Percentiles rank a stretch among this genome's conserved stretches.
Conservation (phyloP, 1,140 invertebrate species). For the Cydia strobilella region DNA sequence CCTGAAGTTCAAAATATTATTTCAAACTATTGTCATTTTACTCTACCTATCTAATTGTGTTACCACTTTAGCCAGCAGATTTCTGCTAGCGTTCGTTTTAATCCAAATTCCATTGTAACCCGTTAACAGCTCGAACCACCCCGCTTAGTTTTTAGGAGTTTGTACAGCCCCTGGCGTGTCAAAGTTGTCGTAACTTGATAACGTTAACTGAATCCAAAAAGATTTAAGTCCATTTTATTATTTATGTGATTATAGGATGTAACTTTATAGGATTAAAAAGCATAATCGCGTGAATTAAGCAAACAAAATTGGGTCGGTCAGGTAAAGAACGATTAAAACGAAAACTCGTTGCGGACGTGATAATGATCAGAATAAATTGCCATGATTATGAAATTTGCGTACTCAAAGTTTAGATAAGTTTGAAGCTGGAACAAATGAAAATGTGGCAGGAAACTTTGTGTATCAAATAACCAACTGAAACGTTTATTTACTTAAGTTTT, state of each 20-base stretch:
- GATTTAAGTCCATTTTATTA: background rate
- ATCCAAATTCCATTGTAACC: background rate
- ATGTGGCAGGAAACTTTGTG: background rate
- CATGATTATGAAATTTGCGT: background rate
- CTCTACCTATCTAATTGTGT: too few species aligned
- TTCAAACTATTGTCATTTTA: too few species aligned
- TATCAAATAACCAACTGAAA: too few species aligned
- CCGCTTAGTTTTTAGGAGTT: background rate
- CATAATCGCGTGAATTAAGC: background rate
- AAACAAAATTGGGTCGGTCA: background rate
- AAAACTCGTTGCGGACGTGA: background rate
- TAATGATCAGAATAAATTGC: constrained; percentile 7
- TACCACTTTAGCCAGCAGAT: background rate
- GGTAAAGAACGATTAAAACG: background rate
- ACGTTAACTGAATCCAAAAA: background rate
- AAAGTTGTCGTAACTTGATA: constrained; percentile 10
- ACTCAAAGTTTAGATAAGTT: background rate
- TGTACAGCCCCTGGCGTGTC: background rate
- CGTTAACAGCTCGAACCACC: background rate
- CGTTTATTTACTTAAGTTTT: too few species aligned
- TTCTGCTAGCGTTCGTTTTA: background rate
- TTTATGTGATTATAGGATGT: background rate
- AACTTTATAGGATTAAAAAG: background rate
- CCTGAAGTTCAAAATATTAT: background rate
- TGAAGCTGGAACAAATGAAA: background rate